Base-by-base conservation (phyloP, 64 coral and sea anemone genomes). In the Acropora tenuis region DNA sequence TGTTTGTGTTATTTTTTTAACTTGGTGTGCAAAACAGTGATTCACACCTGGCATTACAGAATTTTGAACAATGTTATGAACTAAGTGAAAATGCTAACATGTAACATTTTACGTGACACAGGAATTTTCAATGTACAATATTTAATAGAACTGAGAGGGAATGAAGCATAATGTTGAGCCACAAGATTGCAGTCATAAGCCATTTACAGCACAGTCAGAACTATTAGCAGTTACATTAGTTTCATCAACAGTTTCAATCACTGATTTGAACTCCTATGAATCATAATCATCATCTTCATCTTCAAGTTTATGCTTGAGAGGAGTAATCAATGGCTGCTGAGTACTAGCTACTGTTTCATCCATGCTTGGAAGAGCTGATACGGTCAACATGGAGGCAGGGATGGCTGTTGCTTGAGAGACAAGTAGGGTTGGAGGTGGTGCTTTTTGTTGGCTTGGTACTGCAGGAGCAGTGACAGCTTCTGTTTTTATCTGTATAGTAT, bases 281-380 rank as follows among this genome's bases (percentile, higher is more conserved):
- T 99, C 94, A 65, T 96, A 93, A 61, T 99, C 97, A 83, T 98
- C 93, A 96, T 99, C 97, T 47, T 96, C 97, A 89, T 95, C 94
- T 40, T 96, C 97, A 72, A 84, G 97, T 75, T 99, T 99, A 75
- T 92, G 90, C 67, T 99, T 99, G 44, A 96, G 89, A 80, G 97
- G 93, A 47, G 95, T 96, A 45, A 99, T 94, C 79, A 99, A 86
- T 58, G 97, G 94, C 88, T 99, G 94, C 52, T 99, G 91, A 57
- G 94, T 92, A 90, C 97, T 99, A 43, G 97, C 97, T 7, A 99
- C 91, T 71, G 97, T 99, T 65, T 99, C 97, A 88, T 99, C 97
- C 97, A 99, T 99, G 75, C 97, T 99, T 41, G 97, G 97, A 77
- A 99, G 80, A 47, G 97, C 97, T 10, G 97, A 99, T 1, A 99